These are phyloP conservation scores for Esox lucius DNA, from an alignment of 2,797 vertebrate genomes.

Conservation along the genomic window DNA sequence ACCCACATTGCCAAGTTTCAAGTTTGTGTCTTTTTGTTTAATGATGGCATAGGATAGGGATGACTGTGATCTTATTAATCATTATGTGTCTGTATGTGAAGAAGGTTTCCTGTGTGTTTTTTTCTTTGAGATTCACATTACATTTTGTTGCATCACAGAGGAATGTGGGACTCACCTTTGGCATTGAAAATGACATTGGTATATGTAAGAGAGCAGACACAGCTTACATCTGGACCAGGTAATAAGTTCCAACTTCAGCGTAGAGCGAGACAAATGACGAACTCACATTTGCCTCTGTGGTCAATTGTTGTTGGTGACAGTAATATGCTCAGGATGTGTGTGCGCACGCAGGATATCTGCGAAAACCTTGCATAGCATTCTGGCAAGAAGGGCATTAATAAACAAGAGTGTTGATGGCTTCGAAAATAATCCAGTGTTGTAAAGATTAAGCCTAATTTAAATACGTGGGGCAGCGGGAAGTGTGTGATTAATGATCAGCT, in stretches of 20 bases:
- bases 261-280: neutral
- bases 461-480: slow-evolving; percentile 1
- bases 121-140: neutral
- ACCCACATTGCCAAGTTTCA: too few relatives aligned
- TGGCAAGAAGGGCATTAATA: neutral
- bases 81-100: too few relatives aligned
- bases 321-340: neutral
- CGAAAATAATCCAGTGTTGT: neutral
- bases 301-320: neutral
- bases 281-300: neutral
- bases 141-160: neutral
- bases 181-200: neutral
- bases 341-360: neutral
- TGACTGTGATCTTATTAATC: too few relatives aligned
- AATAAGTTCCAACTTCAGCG: neutral
- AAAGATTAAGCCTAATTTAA: neutral
- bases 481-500: slow-evolving; percentile 4
- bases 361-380: neutral
- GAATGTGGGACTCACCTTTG: neutral
- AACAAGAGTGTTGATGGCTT: neutral
- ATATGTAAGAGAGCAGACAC: neutral
- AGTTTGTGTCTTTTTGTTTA: too few relatives aligned
- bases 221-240: neutral
- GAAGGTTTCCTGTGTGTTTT: too few relatives aligned
- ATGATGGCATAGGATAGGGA: too few relatives aligned